Conservation (phyloP, 2,888 invertebrate species). For the Melanostoma scalare region DNA sequence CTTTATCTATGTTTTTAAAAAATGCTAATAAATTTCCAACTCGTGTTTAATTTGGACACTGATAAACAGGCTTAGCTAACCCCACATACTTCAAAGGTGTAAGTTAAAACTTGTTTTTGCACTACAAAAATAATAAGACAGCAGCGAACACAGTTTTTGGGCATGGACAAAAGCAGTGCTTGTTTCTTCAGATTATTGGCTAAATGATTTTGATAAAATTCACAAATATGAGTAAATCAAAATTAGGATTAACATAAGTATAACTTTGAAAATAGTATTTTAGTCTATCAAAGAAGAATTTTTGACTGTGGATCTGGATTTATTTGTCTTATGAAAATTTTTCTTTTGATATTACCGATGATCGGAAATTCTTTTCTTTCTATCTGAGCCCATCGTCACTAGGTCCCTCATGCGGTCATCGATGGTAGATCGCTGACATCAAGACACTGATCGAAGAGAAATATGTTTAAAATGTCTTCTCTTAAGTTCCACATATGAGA, state of each 20-base stretch:
- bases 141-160: conserved; percentile 56
- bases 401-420: conserved; percentile 66
- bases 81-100: conserved; percentile 67
- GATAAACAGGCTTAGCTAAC: conserved; percentile 70
- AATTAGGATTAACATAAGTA: background rate
- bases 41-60: conserved; percentile 65
- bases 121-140: conserved; percentile 62
- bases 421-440: conserved; percentile 62
- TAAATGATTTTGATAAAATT: conserved; percentile 14
- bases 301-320: conserved; percentile 1
- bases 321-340: background rate
- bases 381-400: conserved; percentile 56
- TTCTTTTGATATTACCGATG: conserved; percentile 28
- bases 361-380: conserved; percentile 49
- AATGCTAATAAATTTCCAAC: conserved; percentile 42
- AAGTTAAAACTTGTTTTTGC: conserved; percentile 72
- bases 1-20: conserved; percentile 26
- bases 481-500: conserved; percentile 8
- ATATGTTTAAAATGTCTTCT: conserved; percentile 17
- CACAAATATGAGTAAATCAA: conserved; percentile 1
- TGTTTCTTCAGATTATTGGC: conserved; percentile 28
- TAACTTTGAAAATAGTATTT: background rate
- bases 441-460: conserved; percentile 46
- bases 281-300: no score
- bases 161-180: conserved; percentile 68